phyloP scores from a whole-genome alignment of 2,797 vertebrate species.

The Lepus townsendii region DNA sequence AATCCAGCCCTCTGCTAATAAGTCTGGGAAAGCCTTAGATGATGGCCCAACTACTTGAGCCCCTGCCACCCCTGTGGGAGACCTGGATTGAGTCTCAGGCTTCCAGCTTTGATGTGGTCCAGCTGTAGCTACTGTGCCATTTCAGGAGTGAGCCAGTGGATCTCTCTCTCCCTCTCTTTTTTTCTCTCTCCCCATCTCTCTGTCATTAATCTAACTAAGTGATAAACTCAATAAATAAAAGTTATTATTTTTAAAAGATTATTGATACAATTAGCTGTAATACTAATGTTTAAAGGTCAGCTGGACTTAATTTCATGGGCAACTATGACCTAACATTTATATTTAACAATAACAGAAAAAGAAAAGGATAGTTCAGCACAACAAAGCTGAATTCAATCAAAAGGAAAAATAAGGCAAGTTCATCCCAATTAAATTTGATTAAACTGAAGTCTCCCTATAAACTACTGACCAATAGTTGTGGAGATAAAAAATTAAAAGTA shows the following conservation, averaged over 20 bases:
- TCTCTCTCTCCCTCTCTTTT: too few species aligned
- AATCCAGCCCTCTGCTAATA: too few species aligned
- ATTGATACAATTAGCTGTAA: neutral
- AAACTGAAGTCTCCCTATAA: neutral
- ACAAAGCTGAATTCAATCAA: neutral
- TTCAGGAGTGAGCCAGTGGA: too few species aligned
- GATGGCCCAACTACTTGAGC: too few species aligned
- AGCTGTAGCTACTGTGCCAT: too few species aligned
- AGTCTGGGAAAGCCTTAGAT: too few species aligned
- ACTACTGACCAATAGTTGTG: neutral
- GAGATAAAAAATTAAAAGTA: neutral
- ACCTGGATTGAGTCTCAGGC: too few species aligned
- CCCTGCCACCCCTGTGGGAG: too few species aligned
- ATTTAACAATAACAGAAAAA: neutral
- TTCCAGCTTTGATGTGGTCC: too few species aligned
- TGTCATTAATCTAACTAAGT: too few species aligned
- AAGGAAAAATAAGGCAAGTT: neutral
- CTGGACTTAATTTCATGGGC: neutral
- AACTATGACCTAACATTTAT: neutral
- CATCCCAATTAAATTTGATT: neutral
- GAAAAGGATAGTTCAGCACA: neutral
- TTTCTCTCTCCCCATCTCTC: too few species aligned
- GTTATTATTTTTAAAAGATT: neutral
- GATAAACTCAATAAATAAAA: too few species aligned
- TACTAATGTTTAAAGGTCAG: neutral